A percentile compares a stretch with the other conserved stretches of the same genome.
These are phyloP conservation scores for Oxyteleia sp. DNA, from an alignment of 2,888 invertebrate genomes.

Conservation along the genomic window DNA sequence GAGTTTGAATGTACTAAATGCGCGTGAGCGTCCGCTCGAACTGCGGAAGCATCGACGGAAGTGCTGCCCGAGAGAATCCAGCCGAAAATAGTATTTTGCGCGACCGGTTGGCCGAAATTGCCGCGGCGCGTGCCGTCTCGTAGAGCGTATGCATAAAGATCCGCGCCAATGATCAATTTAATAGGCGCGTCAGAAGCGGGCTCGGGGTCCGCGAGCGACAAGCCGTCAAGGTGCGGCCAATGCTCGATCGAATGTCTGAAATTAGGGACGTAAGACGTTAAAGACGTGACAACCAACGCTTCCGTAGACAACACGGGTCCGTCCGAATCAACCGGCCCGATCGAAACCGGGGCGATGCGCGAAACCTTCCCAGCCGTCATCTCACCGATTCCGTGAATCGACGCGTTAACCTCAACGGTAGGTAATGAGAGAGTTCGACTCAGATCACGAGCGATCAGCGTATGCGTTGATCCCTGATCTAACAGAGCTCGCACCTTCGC, in stretches of 20 bases:
- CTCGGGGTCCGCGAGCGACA: conserved; percentile 16
- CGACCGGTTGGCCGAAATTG: background rate
- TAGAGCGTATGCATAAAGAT: conserved; percentile 1
- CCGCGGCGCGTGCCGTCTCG: conserved; percentile 11
- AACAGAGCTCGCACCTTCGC: background rate
- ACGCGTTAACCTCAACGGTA: background rate
- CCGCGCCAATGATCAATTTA: background rate
- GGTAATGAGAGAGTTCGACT: background rate
- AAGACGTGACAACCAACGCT: background rate
- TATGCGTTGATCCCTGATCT: conserved; percentile 16
- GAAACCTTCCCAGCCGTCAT: background rate
- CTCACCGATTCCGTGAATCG: conserved; percentile 6
- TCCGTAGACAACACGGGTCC: background rate
- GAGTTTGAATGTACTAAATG: background rate
- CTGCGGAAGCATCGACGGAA: background rate
- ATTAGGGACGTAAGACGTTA: conserved; percentile 14
- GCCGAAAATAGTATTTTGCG: conserved; percentile 15
- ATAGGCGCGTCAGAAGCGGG: background rate
- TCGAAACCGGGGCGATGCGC: background rate
- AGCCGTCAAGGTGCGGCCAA: conserved; percentile 1
- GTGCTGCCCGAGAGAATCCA: conserved; percentile 7
- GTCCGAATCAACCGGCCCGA: background rate
- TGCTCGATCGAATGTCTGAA: background rate
- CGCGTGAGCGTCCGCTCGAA: background rate
- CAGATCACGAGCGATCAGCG: background rate